Conservation (phyloP, 2,888 invertebrate species). For the Apoderus coryli region DNA sequence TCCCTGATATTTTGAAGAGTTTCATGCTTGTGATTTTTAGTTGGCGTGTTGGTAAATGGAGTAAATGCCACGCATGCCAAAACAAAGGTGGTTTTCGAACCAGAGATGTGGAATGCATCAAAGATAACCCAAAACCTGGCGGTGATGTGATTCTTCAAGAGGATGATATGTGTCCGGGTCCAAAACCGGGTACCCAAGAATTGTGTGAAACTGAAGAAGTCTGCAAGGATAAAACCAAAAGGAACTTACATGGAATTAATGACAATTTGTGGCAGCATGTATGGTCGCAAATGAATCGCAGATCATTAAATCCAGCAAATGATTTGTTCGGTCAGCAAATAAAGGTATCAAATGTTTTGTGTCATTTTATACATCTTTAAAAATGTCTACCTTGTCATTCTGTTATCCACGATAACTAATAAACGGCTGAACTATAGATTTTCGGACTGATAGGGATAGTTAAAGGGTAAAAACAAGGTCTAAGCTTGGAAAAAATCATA, state of each 20-base stretch:
- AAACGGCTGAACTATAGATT: too few species aligned
- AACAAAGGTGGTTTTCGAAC: constrained; percentile 32
- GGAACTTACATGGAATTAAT: constrained; percentile 21
- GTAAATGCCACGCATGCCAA: constrained; percentile 42
- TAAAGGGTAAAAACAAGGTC: too few species aligned
- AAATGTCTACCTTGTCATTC: too few species aligned
- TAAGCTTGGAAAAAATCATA: too few species aligned
- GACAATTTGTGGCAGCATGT: constrained; percentile 23
- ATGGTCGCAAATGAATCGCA: constrained; percentile 25
- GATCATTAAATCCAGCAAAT: too few species aligned
- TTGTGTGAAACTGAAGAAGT: constrained; percentile 28
- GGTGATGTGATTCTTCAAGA: constrained; percentile 34
- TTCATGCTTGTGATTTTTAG: constrained; percentile 24
- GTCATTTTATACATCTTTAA: too few species aligned
- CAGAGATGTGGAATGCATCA: constrained; percentile 36
- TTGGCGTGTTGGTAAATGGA: constrained; percentile 51
- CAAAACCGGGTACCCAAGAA: constrained; percentile 25
- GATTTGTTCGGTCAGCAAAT: too few species aligned
- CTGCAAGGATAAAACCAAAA: constrained; percentile 21
- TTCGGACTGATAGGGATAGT: too few species aligned
- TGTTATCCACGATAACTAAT: too few species aligned
- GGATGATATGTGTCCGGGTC: constrained; percentile 27
- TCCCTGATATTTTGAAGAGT: constrained; percentile 2
- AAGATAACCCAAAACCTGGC: constrained; percentile 31
- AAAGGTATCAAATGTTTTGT: too few species aligned